Percentiles rank a stretch among this genome's conserved stretches.
These are phyloP conservation scores for Dryadula phaetusa DNA, from an alignment of 2,888 invertebrate genomes.

Conservation along the genomic window DNA sequence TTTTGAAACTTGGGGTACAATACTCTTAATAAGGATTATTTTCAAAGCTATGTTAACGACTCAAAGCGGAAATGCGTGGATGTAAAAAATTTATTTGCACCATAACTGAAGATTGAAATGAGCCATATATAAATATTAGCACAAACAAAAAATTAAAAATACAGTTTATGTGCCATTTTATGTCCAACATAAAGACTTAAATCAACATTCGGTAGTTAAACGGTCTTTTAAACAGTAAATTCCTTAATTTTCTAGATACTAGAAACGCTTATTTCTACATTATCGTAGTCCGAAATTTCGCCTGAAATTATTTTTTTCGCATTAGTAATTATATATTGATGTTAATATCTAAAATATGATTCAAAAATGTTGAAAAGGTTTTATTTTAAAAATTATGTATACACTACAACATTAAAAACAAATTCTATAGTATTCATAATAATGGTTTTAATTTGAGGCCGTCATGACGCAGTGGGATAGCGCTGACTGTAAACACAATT, in stretches of 20 bases:
- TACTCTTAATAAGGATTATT: slow-evolving; percentile 40
- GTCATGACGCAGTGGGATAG: too few species aligned
- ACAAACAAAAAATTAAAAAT: slow-evolving; percentile 24
- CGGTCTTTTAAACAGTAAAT: background rate
- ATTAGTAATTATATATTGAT: too few species aligned
- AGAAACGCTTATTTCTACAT: background rate
- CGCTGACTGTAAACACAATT: too few species aligned
- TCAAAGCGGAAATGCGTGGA: slow-evolving; percentile 50
- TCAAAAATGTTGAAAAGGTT: too few species aligned
- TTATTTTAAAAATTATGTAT: too few species aligned
- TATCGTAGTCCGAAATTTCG: too few species aligned
- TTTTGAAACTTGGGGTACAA: slow-evolving; percentile 2
- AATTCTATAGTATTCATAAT: too few species aligned
- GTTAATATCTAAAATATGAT: too few species aligned
- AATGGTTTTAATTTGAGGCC: too few species aligned
- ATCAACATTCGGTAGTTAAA: slow-evolving; percentile 23
- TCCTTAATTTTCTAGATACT: slow-evolving; percentile 1
- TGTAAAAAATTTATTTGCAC: slow-evolving; percentile 50
- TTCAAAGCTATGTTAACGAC: slow-evolving; percentile 52
- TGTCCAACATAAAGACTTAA: slow-evolving; percentile 17
- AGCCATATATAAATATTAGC: background rate
- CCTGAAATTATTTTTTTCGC: too few species aligned
- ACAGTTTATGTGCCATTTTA: slow-evolving; percentile 25
- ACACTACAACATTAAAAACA: too few species aligned
- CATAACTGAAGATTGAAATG: slow-evolving; percentile 32